phyloP scores from a whole-genome alignment of 2,797 vertebrate species.

The Austrolebias charrua region DNA sequence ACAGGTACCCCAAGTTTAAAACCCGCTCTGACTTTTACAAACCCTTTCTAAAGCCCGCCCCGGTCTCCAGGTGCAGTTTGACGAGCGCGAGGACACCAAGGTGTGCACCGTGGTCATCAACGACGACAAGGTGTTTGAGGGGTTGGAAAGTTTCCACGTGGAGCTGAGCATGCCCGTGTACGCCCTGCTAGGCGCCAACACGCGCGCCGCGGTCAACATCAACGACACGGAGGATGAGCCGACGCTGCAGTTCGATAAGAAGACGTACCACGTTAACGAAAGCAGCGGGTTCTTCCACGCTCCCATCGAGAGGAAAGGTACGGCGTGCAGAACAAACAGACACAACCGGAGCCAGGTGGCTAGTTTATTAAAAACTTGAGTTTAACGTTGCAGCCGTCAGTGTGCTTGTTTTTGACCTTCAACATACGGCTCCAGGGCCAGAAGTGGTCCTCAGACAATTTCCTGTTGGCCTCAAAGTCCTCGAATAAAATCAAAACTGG shows the following conservation, averaged over 20 bases:
- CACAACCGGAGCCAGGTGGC: no score
- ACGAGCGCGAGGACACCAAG: conserved; percentile 92
- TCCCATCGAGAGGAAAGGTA: conserved; percentile 87
- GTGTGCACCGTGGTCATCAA: conserved; percentile 90
- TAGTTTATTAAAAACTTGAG: no score
- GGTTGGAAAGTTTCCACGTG: conserved; percentile 85
- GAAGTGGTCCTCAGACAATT: no score
- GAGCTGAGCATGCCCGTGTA: conserved; percentile 97
- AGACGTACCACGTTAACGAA: conserved; percentile 88
- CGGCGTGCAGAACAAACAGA: fast-evolving
- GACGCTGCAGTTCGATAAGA: conserved; percentile 90
- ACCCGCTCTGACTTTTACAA: neutral
- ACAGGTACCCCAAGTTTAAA: conserved; percentile 74
- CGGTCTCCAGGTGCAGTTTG: conserved; percentile 88
- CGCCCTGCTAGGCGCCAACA: conserved; percentile 86
- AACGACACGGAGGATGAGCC: conserved; percentile 91
- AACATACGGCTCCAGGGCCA: no score
- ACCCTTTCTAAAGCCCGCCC: neutral
- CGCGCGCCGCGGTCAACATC: conserved; percentile 83
- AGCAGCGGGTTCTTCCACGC: conserved; percentile 83
- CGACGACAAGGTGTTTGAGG: conserved; percentile 89
- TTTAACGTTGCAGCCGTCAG: no score
- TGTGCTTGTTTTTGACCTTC: no score
- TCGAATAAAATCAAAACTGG: no score
- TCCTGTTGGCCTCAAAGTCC: no score